Base-by-base conservation (phyloP, 2,797 vertebrate species). In the Siniperca undulata region DNA sequence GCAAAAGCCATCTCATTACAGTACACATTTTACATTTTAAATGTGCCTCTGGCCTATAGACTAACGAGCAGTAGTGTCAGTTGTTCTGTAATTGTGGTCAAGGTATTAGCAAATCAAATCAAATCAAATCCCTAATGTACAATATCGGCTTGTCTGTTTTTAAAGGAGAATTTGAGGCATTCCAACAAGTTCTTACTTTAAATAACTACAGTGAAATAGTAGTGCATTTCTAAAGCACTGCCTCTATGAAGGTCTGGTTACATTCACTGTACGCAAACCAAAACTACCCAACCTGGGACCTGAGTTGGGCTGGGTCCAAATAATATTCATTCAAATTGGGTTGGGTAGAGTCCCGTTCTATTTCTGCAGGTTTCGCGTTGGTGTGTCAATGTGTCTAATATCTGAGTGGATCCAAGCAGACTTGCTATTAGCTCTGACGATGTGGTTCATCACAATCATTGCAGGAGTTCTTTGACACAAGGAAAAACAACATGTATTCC, bases 1-100 rank as follows among this genome's bases (percentile, higher is more conserved):
- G 82, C 70, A 81, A 85, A 85, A 82, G 73, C 52, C 56, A 83
- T 88, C 81, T 90, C 78, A 84, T 87, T 88, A 84, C 53, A 52
- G 40, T 56, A 68, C 65, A 79, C 44, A 82, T 81, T 81, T 80
- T 70, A 75, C 70, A 87, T 83, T 67, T 87, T 66, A 81, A 53
- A 78, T 80, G 16, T 83, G 82, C 81, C 74, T 66, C 74, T 65
- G 80, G 84, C 80, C 80, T 56, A 24, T 27, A 44, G 66, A 78
- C 69, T 67, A 59, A 81, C 78, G 19, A 68, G 70, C 74, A 82
- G 52, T 9, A 52, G 46, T 11, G 27, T 42, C 84, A 81, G 72
- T 40, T 72, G 34, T 46, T 59, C n/a, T 77, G 70, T 70, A 46
- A 61, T 42, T 75, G 69, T 36, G 36, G 52, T n/a, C 68, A 65